Evolutionary conservation across 2,888 invertebrate genomes (phyloP).

Genomic region (Pandemis cinnamomeana): DNA sequence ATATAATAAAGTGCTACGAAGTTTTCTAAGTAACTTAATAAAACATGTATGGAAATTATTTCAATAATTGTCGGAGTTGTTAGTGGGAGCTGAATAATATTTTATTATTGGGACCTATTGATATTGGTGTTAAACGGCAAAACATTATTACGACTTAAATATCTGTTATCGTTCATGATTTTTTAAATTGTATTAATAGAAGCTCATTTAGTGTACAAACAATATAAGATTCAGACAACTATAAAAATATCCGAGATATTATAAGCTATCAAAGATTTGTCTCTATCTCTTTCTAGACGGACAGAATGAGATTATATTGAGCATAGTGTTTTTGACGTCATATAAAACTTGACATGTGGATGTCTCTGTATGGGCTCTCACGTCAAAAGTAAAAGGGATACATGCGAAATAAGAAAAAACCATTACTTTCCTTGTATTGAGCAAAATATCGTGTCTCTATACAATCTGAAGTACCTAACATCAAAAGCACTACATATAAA

Average conservation of each 20-base stretch:
- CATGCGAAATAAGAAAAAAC: constrained; percentile 41
- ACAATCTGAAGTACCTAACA: constrained; percentile 49
- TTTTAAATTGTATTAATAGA: neutral
- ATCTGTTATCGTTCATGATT: neutral
- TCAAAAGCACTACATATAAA: constrained; percentile 51
- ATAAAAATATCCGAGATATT: no score
- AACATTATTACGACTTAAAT: no score
- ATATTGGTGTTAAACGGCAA: no score
- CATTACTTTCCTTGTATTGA: constrained; percentile 51
- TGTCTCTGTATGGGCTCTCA: no score
- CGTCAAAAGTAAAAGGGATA: no score
- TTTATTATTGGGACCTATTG: neutral
- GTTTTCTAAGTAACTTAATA: neutral
- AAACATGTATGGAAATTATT: neutral
- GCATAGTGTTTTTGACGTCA: no score
- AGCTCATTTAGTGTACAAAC: no score
- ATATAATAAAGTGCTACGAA: constrained; percentile 8
- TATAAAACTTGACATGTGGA: no score
- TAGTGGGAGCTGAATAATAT: constrained; percentile 37
- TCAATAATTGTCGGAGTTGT: neutral
- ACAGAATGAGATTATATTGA: no score
- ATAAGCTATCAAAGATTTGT: no score
- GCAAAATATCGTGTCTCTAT: constrained; percentile 48
- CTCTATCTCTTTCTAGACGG: no score
- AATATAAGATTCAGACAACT: no score